A percentile compares a stretch with the other conserved stretches of the same genome.
Conservation (phyloP, 2,797 vertebrate genomes). For the Cottoperca gobio region DNA sequence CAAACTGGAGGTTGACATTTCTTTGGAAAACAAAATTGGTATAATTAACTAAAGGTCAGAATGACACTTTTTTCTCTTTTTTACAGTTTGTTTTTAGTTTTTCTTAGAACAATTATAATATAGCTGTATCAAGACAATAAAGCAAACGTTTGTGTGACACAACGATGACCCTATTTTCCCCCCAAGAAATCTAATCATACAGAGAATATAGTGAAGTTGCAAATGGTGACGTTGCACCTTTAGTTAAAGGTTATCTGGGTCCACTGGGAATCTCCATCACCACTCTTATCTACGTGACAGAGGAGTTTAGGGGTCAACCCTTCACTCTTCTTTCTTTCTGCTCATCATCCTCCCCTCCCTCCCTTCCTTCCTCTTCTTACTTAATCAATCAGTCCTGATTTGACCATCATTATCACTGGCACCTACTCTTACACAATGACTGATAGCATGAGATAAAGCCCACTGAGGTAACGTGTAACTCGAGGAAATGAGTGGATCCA, state of each 20-base stretch:
- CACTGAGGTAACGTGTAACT: slow-evolving; percentile 1
- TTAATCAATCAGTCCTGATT: slow-evolving; percentile 72
- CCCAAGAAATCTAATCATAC: not conserved
- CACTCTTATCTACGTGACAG: slow-evolving; percentile 66
- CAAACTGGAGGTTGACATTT: not conserved
- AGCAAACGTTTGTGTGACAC: not conserved
- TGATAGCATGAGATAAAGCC: slow-evolving; percentile 43
- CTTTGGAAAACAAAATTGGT: not conserved
- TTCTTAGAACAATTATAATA: not conserved
- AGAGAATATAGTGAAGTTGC: not conserved
- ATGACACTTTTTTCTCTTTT: not conserved
- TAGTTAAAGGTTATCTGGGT: slow-evolving; percentile 58
- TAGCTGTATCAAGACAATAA: not conserved
- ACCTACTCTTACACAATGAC: slow-evolving; percentile 54
- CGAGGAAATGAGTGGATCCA: slow-evolving; percentile 31
- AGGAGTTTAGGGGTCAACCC: slow-evolving; percentile 59
- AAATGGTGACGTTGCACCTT: slow-evolving; percentile 8
- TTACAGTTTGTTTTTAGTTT: not conserved
- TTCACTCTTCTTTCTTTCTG: slow-evolving; percentile 58
- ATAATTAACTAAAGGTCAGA: not conserved
- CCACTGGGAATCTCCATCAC: slow-evolving; percentile 59
- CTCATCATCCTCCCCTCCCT: slow-evolving; percentile 38
- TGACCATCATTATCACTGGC: slow-evolving; percentile 56
- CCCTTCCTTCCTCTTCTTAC: slow-evolving; percentile 63
- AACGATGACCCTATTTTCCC: not conserved